A percentile compares a stretch with the other conserved stretches of the same genome.
These are phyloP conservation scores for Dromococcyx pavoninus DNA, from an alignment of 2,797 vertebrate species.

Conservation along the genomic window DNA sequence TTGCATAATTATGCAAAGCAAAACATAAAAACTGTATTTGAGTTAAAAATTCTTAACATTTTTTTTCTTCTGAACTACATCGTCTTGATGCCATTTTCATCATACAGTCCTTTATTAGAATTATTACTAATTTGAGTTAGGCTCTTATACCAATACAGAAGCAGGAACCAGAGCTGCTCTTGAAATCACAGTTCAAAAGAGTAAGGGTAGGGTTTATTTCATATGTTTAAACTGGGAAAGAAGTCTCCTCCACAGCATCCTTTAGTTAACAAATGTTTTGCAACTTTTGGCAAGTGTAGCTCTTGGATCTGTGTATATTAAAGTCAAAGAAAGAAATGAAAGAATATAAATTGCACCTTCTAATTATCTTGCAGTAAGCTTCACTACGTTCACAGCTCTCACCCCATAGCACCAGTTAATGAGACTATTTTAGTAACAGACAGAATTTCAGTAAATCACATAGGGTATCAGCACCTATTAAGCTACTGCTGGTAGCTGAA, in stretches of 20 bases:
- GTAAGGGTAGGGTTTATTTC: fast-evolving
- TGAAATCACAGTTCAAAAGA: background rate
- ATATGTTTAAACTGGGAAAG: background rate
- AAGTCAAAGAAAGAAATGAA: background rate
- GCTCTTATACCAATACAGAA: background rate
- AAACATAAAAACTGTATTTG: background rate
- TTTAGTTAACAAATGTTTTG: background rate
- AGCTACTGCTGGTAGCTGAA: background rate
- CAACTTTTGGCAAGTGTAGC: background rate
- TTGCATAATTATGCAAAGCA: background rate
- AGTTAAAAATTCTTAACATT: background rate
- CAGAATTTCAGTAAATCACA: background rate
- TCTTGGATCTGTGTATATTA: background rate
- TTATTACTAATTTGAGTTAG: background rate
- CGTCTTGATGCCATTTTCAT: fast-evolving
- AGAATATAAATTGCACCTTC: background rate
- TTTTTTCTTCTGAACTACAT: background rate
- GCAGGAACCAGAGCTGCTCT: background rate
- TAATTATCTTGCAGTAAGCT: background rate
- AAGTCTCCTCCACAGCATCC: background rate
- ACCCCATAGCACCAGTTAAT: background rate
- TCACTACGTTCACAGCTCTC: background rate
- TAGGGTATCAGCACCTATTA: background rate
- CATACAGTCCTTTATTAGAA: background rate
- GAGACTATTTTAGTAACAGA: background rate